Conservation (phyloP, 1,140 invertebrate species). For the Halesus radiatus region DNA sequence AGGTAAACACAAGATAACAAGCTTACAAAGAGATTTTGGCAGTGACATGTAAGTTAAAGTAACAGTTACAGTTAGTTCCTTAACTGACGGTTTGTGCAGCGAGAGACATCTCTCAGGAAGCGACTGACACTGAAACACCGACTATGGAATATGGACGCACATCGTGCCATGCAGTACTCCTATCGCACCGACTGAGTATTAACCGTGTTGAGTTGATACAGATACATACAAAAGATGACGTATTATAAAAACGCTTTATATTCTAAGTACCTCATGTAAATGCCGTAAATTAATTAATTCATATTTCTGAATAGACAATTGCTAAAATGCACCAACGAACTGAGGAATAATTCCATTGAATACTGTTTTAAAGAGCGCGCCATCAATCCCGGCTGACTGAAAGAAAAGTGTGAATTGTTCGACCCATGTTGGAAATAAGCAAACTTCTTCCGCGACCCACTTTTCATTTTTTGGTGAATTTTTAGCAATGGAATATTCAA, state of each 20-base stretch:
- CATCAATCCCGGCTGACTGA: background rate
- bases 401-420: background rate
- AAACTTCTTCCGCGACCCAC: background rate
- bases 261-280: slow-evolving; percentile 49
- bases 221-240: slow-evolving; percentile 24
- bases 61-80: background rate
- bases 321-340: slow-evolving; percentile 38
- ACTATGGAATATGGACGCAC: slow-evolving; percentile 27
- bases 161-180: slow-evolving; percentile 45
- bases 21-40: slow-evolving; percentile 56
- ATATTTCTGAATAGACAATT: slow-evolving; percentile 36
- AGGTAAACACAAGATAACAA: slow-evolving; percentile 51
- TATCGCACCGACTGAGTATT: slow-evolving; percentile 29
- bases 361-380: background rate
- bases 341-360: slow-evolving; percentile 10
- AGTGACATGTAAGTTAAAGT: slow-evolving; percentile 54
- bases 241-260: slow-evolving; percentile 35
- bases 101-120: slow-evolving; percentile 37
- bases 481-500: slow-evolving; percentile 44
- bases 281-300: slow-evolving; percentile 38
- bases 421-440: background rate
- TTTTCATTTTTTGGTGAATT: slow-evolving; percentile 27
- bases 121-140: slow-evolving; percentile 27
- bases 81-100: slow-evolving; percentile 53
- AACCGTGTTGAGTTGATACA: slow-evolving; percentile 34